Evolutionary conservation across 2,888 invertebrate species (phyloP).

Genomic region (Metellina segmentata): DNA sequence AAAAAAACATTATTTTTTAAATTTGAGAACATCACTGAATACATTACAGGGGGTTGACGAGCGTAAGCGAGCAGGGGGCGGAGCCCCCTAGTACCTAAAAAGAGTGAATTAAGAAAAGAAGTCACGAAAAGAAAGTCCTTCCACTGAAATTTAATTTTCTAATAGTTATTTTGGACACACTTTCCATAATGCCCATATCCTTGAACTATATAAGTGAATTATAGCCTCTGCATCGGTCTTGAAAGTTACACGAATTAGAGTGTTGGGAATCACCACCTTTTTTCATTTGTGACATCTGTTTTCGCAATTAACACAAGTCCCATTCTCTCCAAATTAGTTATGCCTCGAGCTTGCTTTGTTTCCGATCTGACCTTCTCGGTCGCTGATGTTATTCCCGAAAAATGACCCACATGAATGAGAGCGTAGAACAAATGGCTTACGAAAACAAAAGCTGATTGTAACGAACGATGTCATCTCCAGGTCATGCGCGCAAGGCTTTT

Average conservation of each 20-base stretch:
- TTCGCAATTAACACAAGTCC: neutral
- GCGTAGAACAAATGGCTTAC: conserved; percentile 25
- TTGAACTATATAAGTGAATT: neutral
- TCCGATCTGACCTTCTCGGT: conserved; percentile 26
- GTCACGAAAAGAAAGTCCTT: no score
- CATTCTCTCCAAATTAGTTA: neutral
- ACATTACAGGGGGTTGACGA: no score
- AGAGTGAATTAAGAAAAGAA: no score
- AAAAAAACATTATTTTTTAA: no score
- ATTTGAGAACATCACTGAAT: no score
- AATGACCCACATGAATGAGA: conserved; percentile 23
- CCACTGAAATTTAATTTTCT: no score
- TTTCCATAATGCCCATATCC: neutral
- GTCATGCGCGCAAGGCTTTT: neutral
- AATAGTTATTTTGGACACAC: neutral
- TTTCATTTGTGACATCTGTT: neutral
- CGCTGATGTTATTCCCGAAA: neutral
- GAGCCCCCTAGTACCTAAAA: no score
- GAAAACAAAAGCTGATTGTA: conserved; percentile 45
- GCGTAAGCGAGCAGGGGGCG: no score
- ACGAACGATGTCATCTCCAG: conserved; percentile 26
- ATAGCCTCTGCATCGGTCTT: neutral
- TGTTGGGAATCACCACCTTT: neutral
- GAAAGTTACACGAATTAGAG: neutral
- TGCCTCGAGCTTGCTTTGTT: conserved; percentile 21